phyloP scores from a whole-genome alignment of 2,113 vertebrate genomes.

The Gymnogyps californianus region DNA sequence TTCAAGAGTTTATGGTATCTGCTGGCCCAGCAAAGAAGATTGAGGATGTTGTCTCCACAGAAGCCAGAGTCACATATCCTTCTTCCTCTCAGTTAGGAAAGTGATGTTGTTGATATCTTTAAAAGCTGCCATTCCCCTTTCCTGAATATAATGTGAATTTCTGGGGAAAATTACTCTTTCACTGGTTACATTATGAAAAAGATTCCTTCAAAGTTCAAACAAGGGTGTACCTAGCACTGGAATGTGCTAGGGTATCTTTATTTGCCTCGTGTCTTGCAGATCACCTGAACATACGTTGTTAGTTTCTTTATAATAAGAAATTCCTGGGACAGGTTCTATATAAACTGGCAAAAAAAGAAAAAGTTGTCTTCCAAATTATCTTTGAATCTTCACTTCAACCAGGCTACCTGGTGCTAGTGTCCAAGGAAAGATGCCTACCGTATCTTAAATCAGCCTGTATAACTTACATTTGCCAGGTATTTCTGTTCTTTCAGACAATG shows the following conservation, averaged over 20 bases:
- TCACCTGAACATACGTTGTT: neutral
- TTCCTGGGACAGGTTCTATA: neutral
- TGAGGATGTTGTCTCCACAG: neutral
- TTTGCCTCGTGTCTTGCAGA: neutral
- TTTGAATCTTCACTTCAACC: neutral
- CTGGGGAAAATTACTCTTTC: neutral
- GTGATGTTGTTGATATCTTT: neutral
- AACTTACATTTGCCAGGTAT: neutral
- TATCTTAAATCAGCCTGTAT: neutral
- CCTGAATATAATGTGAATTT: neutral
- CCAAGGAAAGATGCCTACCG: neutral
- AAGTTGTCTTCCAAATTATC: neutral
- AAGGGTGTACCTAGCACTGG: neutral
- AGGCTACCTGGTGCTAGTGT: neutral
- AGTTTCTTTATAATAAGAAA: neutral
- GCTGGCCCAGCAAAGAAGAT: neutral
- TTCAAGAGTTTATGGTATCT: neutral
- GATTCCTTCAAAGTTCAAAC: neutral
- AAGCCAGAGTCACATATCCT: neutral
- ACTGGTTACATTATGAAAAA: neutral
- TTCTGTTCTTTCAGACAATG: neutral
- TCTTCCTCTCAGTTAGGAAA: neutral
- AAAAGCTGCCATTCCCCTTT: neutral
- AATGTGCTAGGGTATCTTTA: neutral
- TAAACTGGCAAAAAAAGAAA: neutral